Conservation (phyloP, 1,140 invertebrate species). For the Pinna nobilis region DNA sequence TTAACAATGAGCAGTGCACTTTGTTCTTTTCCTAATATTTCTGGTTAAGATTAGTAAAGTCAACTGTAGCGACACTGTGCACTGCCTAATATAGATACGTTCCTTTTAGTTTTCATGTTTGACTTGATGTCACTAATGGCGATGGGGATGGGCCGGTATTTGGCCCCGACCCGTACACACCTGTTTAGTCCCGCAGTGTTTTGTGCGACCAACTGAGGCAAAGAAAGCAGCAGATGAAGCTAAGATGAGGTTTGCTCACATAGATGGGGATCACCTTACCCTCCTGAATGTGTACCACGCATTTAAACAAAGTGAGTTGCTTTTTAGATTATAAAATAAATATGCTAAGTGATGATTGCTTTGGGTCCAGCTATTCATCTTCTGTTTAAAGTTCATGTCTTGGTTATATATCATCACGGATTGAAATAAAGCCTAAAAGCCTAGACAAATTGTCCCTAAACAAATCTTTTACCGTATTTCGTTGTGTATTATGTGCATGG, state of each 20-base stretch:
- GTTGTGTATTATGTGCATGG: too few species aligned
- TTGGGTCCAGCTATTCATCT: too few species aligned
- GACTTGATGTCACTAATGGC: conserved; percentile 68
- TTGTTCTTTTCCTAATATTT: too few species aligned
- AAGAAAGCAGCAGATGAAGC: conserved; percentile 99
- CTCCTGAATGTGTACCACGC: conserved; percentile 97
- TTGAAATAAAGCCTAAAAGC: too few species aligned
- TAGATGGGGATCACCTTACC: conserved; percentile 98
- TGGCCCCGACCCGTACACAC: conserved; percentile 65
- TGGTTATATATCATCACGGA: too few species aligned
- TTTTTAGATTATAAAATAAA: background rate
- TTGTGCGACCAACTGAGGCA: conserved; percentile 98
- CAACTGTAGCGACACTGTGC: conserved; percentile 15
- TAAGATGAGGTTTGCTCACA: conserved; percentile 99
- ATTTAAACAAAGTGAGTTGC: conserved; percentile 97
- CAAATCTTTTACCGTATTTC: too few species aligned
- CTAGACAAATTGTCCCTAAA: too few species aligned
- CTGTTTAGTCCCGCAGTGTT: conserved; percentile 96
- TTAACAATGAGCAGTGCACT: too few species aligned
- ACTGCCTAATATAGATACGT: conserved; percentile 60
- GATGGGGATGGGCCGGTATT: conserved; percentile 69
- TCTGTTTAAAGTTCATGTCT: too few species aligned
- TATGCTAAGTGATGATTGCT: background rate
- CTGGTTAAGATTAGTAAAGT: too few species aligned
- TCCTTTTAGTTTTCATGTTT: conserved; percentile 70